A percentile compares a stretch with the other conserved stretches of the same genome.
phyloP scores from a whole-genome alignment of 1,140 invertebrate genomes.

The Megalonaias nervosa region DNA sequence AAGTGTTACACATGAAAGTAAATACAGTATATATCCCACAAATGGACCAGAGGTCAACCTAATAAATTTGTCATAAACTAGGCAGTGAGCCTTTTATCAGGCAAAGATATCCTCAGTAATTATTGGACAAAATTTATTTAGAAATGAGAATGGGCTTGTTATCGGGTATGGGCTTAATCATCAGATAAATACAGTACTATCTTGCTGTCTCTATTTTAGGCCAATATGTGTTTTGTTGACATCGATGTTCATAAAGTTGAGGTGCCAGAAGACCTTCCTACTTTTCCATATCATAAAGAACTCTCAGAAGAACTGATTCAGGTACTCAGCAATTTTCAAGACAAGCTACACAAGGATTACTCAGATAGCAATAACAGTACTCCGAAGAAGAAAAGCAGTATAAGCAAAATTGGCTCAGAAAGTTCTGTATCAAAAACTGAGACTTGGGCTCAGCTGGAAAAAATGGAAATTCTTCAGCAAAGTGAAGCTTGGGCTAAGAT shows the following conservation, averaged over 20 bases:
- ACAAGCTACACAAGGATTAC: conserved; percentile 43
- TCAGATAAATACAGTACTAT: conserved; percentile 4
- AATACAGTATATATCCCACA: too few species aligned
- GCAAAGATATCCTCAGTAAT: too few species aligned
- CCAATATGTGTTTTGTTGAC: conserved; percentile 91
- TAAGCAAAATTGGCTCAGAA: conserved; percentile 27
- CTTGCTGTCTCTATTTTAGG: conserved; percentile 47
- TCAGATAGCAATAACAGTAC: conserved; percentile 30
- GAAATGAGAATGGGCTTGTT: background rate
- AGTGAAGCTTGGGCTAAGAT: conserved; percentile 83
- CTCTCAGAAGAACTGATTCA: conserved; percentile 89
- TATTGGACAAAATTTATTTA: too few species aligned
- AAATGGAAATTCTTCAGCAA: conserved; percentile 72
- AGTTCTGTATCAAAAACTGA: conserved; percentile 26
- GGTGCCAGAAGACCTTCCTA: conserved; percentile 94
- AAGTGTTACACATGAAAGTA: too few species aligned
- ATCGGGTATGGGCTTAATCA: background rate
- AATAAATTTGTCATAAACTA: too few species aligned
- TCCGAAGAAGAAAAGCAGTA: conserved; percentile 40
- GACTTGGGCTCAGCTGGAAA: conserved; percentile 57
- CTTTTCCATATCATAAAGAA: conserved; percentile 91
- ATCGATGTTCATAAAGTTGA: conserved; percentile 94
- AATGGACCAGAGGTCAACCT: too few species aligned
- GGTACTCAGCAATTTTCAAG: conserved; percentile 79
- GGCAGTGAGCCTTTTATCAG: too few species aligned